A percentile compares a stretch with the other conserved stretches of the same genome.
phyloP scores from a whole-genome alignment of 2,888 invertebrate genomes.

The Ennomos fuscantarius region DNA sequence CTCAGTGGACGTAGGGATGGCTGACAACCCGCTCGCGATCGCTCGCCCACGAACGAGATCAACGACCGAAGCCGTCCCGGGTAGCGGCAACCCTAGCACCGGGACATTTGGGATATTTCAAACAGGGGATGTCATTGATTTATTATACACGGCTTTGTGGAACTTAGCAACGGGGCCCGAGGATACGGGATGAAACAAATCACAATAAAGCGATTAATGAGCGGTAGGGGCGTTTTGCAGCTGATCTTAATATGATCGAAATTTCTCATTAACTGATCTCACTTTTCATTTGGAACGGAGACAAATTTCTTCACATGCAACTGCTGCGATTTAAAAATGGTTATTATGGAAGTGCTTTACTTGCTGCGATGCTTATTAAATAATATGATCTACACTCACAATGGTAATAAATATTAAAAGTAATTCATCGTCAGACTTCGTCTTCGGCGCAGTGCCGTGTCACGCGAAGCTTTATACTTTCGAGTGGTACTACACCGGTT shows the following conservation, averaged over 20 bases:
- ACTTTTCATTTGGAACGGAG: too few species aligned
- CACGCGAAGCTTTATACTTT: too few species aligned
- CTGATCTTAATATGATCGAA: too few species aligned
- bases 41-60: slow-evolving; percentile 47
- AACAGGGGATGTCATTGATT: slow-evolving; percentile 61
- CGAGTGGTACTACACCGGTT: too few species aligned
- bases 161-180: slow-evolving; percentile 34
- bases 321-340: slow-evolving; percentile 8
- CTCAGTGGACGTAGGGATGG: slow-evolving; percentile 53
- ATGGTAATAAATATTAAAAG: too few species aligned
- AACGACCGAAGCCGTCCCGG: slow-evolving; percentile 56
- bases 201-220: slow-evolving; percentile 34
- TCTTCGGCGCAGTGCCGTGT: too few species aligned
- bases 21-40: slow-evolving; percentile 27
- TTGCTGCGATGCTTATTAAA: not conserved
- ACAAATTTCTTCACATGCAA: not conserved
- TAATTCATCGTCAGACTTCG: too few species aligned
- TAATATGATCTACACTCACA: too few species aligned
- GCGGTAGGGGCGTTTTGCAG: slow-evolving; percentile 4
- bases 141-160: slow-evolving; percentile 48
- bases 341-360: too few species aligned
- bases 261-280: too few species aligned
- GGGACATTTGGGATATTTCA: slow-evolving; percentile 52
- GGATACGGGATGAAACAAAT: slow-evolving; percentile 38
- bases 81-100: slow-evolving; percentile 17